Base-by-base conservation (phyloP, 2,888 invertebrate genomes). In the Xestia c-nigrum region DNA sequence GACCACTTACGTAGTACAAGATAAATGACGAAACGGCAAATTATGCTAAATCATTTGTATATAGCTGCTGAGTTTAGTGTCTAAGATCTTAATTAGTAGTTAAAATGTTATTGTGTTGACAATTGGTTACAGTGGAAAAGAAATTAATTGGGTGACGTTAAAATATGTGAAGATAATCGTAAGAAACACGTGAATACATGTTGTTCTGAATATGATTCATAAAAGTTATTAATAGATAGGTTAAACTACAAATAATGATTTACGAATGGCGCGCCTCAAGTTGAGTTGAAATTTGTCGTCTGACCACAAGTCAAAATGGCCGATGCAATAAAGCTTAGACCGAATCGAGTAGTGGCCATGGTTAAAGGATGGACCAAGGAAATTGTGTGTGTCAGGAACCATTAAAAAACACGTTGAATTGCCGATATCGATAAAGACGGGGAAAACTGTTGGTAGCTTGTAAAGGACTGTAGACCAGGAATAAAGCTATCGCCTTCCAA, bases 21-120 rank as follows among this genome's bases (percentile, higher is more conserved):
- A 74, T 78, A 78, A 81, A 81, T 78, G 55, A 81, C 59, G 82
- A 81, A 77, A 81, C 50, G 6, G 31, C 19, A 64, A 55, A 9
- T 24, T 46, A 21, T 38, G 40, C 12, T 3, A 55, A 57, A 65
- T 67, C 50, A 71, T 38, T 71, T 74, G 78, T 78, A 74, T 81
- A 59, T 31, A 70, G 43, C n/a, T 31, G 50, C 69, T 76, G 38
- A 21, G 16, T 24, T 46, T 47, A 16, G 24, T 64, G 38, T 10
- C n/a, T 12, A 12, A 61, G 31, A 59, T 47, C 9, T 5, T 40
- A 55, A 47, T 64, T 38, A 47, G 43, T 2, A 52, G 46, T 57
- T 72, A 21, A 50, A 31, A 31, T 43, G 0, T n/a, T 72, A 43
- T 43, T 24, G 4, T 47, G 6, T 59, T 47, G 21, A 40, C n/a